phyloP scores from a whole-genome alignment of 2,113 vertebrate genomes.

The Myiagra hebetior region DNA sequence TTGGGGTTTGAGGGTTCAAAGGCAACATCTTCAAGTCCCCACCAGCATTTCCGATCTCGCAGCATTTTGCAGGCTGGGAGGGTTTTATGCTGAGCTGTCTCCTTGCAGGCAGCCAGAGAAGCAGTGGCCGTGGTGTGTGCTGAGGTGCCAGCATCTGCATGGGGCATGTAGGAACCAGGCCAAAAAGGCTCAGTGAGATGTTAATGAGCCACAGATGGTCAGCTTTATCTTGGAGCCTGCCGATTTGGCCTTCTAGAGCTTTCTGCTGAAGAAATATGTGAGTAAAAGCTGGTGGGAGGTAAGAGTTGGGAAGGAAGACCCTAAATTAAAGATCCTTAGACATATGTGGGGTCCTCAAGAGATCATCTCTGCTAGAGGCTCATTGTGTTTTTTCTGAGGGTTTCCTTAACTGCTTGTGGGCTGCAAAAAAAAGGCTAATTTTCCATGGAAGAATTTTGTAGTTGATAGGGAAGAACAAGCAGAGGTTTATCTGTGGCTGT shows the following conservation, averaged over 20 bases:
- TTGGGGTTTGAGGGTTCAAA: background rate
- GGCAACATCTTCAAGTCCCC: background rate
- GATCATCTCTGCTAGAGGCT: background rate
- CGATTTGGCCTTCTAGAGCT: background rate
- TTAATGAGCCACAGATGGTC: background rate
- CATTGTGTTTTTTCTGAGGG: background rate
- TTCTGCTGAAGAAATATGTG: background rate
- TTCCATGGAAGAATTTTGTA: background rate
- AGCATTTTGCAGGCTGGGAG: background rate
- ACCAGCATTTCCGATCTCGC: accelerated
- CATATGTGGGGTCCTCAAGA: background rate
- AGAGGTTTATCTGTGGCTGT: background rate
- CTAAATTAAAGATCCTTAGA: background rate
- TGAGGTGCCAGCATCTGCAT: background rate
- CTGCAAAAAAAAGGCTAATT: background rate
- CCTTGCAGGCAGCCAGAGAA: background rate
- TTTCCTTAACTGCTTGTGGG: background rate
- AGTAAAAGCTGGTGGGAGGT: background rate
- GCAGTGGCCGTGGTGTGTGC: accelerated
- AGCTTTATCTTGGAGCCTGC: background rate
- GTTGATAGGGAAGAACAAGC: background rate
- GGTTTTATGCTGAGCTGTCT: background rate
- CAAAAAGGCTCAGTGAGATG: background rate
- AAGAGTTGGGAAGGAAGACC: background rate
- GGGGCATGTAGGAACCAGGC: background rate